Evolutionary conservation across 2,113 vertebrate species (phyloP).

Genomic region (Cyanistes caeruleus): DNA sequence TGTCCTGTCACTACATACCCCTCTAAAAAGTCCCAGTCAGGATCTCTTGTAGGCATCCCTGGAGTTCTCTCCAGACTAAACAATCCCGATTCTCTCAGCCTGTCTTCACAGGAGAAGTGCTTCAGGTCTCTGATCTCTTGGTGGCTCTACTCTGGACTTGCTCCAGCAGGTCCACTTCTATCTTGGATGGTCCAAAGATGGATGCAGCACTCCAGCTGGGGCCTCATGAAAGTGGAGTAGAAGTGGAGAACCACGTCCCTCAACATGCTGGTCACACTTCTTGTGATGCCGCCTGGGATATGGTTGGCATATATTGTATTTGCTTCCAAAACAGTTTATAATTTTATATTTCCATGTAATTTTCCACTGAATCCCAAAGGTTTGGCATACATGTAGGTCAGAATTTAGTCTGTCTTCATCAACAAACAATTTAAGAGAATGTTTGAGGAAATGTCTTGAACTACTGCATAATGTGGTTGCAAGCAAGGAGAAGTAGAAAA

Average conservation of each 20-base stretch:
- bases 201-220: background rate
- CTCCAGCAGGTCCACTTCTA: background rate
- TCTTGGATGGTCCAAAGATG: too few species aligned
- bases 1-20: fast-evolving
- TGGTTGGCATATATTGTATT: background rate
- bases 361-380: background rate
- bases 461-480: background rate
- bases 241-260: background rate
- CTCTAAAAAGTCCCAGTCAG: background rate
- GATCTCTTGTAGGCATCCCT: background rate
- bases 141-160: background rate
- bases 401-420: background rate
- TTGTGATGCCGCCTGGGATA: background rate
- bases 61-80: background rate
- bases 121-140: background rate
- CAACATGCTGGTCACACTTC: background rate
- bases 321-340: background rate
- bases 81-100: background rate
- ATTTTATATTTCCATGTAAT: background rate
- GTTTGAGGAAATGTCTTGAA: background rate
- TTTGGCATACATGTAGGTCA: background rate
- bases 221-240: background rate
- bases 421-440: background rate
- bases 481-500: background rate
- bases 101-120: background rate